phyloP scores from a whole-genome alignment of 2,888 invertebrate genomes.

The Drosophila mulleri region DNA sequence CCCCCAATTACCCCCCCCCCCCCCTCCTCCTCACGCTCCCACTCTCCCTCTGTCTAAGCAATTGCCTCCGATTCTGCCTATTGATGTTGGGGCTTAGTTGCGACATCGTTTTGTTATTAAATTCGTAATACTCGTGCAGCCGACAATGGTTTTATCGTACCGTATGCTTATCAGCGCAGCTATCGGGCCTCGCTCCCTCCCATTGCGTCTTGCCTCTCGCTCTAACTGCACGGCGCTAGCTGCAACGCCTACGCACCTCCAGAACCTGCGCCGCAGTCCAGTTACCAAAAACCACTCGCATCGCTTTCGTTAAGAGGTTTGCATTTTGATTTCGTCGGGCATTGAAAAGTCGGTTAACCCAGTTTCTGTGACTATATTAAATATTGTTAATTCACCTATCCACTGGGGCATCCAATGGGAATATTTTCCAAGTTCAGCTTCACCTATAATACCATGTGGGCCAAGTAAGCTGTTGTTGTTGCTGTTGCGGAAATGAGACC shows the following conservation, averaged over 20 bases:
- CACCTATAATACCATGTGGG: conserved; percentile 66
- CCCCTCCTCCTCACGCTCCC: not conserved
- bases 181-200: conserved; percentile 51
- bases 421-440: conserved; percentile 71
- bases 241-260: conserved; percentile 45
- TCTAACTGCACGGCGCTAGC: conserved; percentile 20
- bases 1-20: no score
- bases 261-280: conserved; percentile 15
- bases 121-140: conserved; percentile 47
- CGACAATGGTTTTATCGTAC: conserved; percentile 53
- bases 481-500: conserved; percentile 20
- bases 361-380: conserved; percentile 3
- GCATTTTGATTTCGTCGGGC: not conserved
- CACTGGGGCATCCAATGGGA: conserved; percentile 60
- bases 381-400: conserved; percentile 45
- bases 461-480: conserved; percentile 49
- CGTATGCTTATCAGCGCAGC: conserved; percentile 46
- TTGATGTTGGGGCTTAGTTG: conserved; percentile 24
- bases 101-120: conserved; percentile 55
- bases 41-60: not conserved
- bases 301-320: conserved; percentile 20
- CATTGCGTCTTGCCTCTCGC: not conserved
- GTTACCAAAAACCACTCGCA: conserved; percentile 48
- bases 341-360: not conserved
- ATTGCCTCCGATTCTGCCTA: not conserved